Conservation (phyloP, 1,140 invertebrate species). For the Drosophila nannoptera region DNA sequence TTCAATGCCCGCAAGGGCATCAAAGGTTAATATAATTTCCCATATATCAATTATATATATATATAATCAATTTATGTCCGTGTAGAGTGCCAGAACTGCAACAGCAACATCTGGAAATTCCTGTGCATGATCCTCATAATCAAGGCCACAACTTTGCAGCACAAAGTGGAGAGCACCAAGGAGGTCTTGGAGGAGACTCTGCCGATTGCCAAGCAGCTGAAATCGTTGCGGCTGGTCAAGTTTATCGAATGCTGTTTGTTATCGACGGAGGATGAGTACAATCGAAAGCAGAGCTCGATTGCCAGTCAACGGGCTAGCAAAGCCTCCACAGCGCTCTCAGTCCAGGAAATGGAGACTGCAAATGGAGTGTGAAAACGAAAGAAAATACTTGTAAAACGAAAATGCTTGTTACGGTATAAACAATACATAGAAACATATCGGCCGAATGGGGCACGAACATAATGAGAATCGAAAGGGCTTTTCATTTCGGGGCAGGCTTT, state of each 20-base stretch:
- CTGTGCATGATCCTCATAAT: conserved; percentile 57
- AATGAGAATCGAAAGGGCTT: no score
- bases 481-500: no score
- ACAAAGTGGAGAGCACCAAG: conserved; percentile 66
- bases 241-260: conserved; percentile 49
- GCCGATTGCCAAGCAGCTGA: conserved; percentile 37
- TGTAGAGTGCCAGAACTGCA: conserved; percentile 51
- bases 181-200: conserved; percentile 55
- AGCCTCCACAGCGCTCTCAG: not conserved
- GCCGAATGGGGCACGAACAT: no score
- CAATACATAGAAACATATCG: no score
- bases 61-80: not conserved
- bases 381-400: not conserved
- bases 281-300: conserved; percentile 1
- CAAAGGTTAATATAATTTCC: conserved; percentile 35
- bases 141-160: conserved; percentile 59
- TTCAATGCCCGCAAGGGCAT: conserved; percentile 54
- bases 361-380: not conserved
- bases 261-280: conserved; percentile 40
- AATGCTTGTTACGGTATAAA: no score
- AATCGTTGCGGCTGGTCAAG: conserved; percentile 1
- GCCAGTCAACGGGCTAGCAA: conserved; percentile 16
- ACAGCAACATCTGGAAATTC: conserved; percentile 62
- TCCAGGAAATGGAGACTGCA: no score
- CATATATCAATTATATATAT: not conserved